These are phyloP conservation scores for Phenganax marumi DNA, from an alignment of 92 coral and sea anemone species.

Conservation along the genomic window DNA sequence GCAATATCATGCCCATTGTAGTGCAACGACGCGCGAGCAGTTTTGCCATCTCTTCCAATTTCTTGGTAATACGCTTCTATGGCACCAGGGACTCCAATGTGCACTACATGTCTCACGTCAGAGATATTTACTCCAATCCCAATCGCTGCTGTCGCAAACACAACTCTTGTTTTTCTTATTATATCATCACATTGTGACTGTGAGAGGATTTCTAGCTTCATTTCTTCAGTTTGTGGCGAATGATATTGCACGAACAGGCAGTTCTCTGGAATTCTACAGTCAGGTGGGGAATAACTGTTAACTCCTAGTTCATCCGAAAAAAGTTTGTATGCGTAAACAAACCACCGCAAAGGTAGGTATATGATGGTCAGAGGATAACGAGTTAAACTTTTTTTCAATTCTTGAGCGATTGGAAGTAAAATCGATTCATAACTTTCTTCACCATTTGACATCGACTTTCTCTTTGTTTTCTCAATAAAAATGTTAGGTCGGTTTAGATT, in stretches of 20 bases:
- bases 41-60: conserved; percentile 57
- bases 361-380: conserved; percentile 54
- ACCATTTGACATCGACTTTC: conserved; percentile 43
- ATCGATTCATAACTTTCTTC: conserved; percentile 49
- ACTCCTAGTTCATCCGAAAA: conserved; percentile 31
- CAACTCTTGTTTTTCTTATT: conserved; percentile 28
- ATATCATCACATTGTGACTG: conserved; percentile 44
- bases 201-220: conserved; percentile 47
- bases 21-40: conserved; percentile 22
- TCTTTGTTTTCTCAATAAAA: conserved; percentile 36
- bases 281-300: conserved; percentile 18
- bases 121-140: conserved; percentile 54
- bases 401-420: background rate
- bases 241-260: conserved; percentile 54
- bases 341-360: conserved; percentile 51
- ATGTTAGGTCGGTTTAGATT: conserved; percentile 51
- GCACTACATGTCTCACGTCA: conserved; percentile 47
- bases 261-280: background rate
- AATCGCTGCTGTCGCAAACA: conserved; percentile 57
- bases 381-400: background rate
- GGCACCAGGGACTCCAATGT: conserved; percentile 53
- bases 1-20: conserved; percentile 53
- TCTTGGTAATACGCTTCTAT: conserved; percentile 52
- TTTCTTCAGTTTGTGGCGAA: conserved; percentile 53
- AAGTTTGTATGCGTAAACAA: conserved; percentile 56